Percentiles rank a stretch among this genome's conserved stretches.
Conservation (phyloP, 1,140 invertebrate species). For the Arion vulgaris region DNA sequence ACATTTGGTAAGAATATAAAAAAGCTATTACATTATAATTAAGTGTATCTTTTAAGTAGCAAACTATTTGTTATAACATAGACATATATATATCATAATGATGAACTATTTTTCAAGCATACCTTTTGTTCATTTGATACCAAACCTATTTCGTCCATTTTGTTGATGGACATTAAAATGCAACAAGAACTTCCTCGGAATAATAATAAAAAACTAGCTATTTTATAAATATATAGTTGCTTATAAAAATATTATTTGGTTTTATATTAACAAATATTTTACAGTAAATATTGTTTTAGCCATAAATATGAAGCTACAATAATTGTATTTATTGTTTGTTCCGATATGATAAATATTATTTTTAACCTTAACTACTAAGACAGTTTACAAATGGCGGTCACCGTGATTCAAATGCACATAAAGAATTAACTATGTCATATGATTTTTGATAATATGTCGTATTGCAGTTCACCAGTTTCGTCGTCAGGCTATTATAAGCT, state of each 20-base stretch:
- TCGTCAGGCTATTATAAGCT: constrained; percentile 52
- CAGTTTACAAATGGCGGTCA: constrained; percentile 40
- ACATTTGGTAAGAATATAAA: too few species aligned
- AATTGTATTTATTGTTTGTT: background rate
- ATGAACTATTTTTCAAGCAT: background rate
- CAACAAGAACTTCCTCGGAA: background rate
- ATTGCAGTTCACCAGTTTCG: constrained; percentile 51
- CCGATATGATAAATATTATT: background rate
- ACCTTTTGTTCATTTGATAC: constrained; percentile 28
- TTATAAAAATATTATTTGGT: too few species aligned
- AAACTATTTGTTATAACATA: too few species aligned
- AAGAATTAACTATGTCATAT: too few species aligned
- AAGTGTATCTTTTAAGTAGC: too few species aligned
- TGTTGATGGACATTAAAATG: background rate
- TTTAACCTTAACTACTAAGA: constrained; percentile 11
- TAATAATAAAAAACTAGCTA: background rate
- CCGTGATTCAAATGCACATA: background rate
- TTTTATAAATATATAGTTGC: background rate
- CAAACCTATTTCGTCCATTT: constrained; percentile 40
- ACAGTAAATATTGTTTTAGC: constrained; percentile 4
- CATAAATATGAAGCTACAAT: background rate
- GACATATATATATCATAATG: background rate
- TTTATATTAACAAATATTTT: background rate
- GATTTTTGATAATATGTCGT: constrained; percentile 36
- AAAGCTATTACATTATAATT: too few species aligned